Conservation (phyloP, 2,888 invertebrate species). For the Volucella zonaria region DNA sequence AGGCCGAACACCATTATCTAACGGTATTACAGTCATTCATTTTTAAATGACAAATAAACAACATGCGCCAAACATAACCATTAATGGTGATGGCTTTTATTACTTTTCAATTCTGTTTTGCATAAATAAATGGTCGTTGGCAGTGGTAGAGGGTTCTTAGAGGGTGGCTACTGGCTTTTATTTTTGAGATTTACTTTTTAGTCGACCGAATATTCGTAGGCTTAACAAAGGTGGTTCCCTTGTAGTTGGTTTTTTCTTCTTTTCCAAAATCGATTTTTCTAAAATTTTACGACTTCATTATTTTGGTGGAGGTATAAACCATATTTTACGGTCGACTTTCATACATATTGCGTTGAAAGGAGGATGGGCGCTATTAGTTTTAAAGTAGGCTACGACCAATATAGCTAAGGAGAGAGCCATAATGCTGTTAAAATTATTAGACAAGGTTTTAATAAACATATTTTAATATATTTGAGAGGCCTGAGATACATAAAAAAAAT, state of each 20-base stretch:
- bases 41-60: constrained; percentile 39
- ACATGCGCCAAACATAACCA: constrained; percentile 26
- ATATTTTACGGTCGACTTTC: too few relatives aligned
- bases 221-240: neutral
- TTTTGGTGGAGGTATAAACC: neutral
- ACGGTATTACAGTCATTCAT: constrained; percentile 17
- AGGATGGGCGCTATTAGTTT: too few relatives aligned
- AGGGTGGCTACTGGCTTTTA: neutral
- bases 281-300: constrained; percentile 31
- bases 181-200: constrained; percentile 8
- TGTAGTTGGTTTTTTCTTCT: neutral
- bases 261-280: constrained; percentile 14
- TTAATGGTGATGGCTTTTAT: constrained; percentile 44
- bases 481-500: too few relatives aligned
- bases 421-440: too few relatives aligned
- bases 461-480: too few relatives aligned
- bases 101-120: constrained; percentile 43
- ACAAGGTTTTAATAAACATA: too few relatives aligned
- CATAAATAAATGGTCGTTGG: constrained; percentile 19
- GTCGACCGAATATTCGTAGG: neutral
- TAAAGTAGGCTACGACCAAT: too few relatives aligned
- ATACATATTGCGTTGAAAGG: too few relatives aligned
- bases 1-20: constrained; percentile 14
- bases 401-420: too few relatives aligned
- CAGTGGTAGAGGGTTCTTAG: neutral